Evolutionary conservation across 2,888 invertebrate genomes (phyloP).

Genomic region (Lacanobia wlatinum): DNA sequence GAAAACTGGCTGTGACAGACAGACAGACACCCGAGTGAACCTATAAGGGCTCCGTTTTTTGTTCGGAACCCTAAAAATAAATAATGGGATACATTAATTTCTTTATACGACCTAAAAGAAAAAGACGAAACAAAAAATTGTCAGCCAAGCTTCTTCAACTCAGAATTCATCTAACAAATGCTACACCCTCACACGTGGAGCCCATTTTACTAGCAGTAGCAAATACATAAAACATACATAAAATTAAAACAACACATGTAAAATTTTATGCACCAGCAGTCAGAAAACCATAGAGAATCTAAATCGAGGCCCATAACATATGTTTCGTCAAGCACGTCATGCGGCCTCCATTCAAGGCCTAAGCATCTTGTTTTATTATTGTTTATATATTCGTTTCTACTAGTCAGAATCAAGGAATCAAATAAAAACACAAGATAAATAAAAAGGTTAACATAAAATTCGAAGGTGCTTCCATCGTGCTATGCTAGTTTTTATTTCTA

Average conservation of each 20-base stretch:
- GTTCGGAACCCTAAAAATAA: too few species aligned
- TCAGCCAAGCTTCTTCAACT: too few species aligned
- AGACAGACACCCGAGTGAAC: too few species aligned
- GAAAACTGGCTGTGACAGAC: too few species aligned
- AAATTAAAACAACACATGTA: constrained; percentile 22
- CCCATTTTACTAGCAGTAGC: not conserved
- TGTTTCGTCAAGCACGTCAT: constrained; percentile 54
- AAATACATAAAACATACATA: constrained; percentile 2
- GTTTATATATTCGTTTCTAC: constrained; percentile 37
- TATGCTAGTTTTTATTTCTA: not conserved
- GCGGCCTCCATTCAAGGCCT: constrained; percentile 54
- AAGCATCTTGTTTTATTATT: constrained; percentile 36
- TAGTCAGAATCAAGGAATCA: not conserved
- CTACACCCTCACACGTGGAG: not conserved
- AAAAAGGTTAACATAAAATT: not conserved
- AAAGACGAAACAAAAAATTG: not conserved
- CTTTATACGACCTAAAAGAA: too few species aligned
- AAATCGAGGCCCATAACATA: constrained; percentile 32
- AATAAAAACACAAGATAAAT: not conserved
- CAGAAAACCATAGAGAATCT: constrained; percentile 24
- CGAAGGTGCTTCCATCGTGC: not conserved
- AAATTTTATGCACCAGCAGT: constrained; percentile 17
- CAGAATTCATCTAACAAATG: not conserved
- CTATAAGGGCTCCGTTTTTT: too few species aligned
- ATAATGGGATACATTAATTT: too few species aligned